Percentiles rank a stretch among this genome's conserved stretches.
phyloP scores from a whole-genome alignment of 2,888 invertebrate species.

The Drosophila anomalata region DNA sequence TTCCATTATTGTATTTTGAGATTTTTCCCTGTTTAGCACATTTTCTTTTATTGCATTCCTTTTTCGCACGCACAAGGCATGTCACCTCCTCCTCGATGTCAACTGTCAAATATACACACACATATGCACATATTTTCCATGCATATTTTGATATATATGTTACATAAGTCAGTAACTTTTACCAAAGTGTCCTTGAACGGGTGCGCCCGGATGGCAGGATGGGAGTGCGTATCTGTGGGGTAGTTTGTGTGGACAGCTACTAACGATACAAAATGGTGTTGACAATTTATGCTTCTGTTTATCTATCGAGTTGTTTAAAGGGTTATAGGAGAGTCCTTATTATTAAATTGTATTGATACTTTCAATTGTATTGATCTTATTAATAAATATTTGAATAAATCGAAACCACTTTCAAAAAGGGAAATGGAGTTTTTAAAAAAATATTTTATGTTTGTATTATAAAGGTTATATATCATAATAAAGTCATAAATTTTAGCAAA shows the following conservation, averaged over 20 bases:
- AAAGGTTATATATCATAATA: too few species aligned
- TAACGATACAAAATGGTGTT: constrained; percentile 44
- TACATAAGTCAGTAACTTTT: constrained; percentile 25
- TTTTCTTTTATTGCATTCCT: constrained; percentile 48
- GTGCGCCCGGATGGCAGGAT: neutral
- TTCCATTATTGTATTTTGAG: constrained; percentile 4
- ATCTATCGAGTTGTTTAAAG: constrained; percentile 44
- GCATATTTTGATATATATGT: constrained; percentile 23
- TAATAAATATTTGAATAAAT: too few species aligned
- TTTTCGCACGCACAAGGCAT: constrained; percentile 29
- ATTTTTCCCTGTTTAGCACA: constrained; percentile 24
- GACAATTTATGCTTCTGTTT: constrained; percentile 58
- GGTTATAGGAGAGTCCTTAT: neutral
- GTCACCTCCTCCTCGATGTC: constrained; percentile 32
- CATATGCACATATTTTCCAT: constrained; percentile 18
- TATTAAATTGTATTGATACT: too few species aligned
- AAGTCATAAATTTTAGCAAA: neutral
- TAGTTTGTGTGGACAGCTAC: constrained; percentile 48
- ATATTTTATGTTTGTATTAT: too few species aligned
- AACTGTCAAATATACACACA: constrained; percentile 40
- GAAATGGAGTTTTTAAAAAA: too few species aligned
- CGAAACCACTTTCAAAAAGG: too few species aligned
- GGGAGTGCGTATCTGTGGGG: constrained; percentile 11
- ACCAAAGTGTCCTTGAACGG: constrained; percentile 42
- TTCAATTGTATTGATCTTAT: too few species aligned